Evolutionary conservation across 2,797 vertebrate species (phyloP).

Genomic region (Zonotrichia albicollis): DNA sequence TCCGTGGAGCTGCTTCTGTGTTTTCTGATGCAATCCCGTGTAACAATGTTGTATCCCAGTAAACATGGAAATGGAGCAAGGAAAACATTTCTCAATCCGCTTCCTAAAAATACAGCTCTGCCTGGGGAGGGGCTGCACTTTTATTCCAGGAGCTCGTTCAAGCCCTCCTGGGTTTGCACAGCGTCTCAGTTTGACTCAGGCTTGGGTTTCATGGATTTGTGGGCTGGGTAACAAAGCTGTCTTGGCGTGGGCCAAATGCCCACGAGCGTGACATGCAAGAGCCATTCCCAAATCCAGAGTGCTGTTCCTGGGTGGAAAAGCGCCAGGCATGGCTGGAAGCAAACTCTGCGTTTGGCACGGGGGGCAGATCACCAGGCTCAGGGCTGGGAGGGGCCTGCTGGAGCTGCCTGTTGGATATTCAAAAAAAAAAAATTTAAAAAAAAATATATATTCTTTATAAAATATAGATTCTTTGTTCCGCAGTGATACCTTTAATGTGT

Average conservation of each 20-base stretch:
- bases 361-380: slow-evolving; percentile 9
- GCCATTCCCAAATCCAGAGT: slow-evolving; percentile 31
- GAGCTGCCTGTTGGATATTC: not conserved
- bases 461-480: not conserved
- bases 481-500: not conserved
- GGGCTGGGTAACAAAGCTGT: slow-evolving; percentile 21
- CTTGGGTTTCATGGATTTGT: slow-evolving; percentile 42
- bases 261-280: slow-evolving; percentile 57
- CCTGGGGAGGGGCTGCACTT: slow-evolving; percentile 24
- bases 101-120: slow-evolving; percentile 66
- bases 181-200: slow-evolving; percentile 21
- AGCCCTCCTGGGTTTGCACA: slow-evolving; percentile 53
- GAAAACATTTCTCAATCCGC: slow-evolving; percentile 63
- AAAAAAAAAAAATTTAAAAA: no score
- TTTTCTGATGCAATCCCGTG: slow-evolving; percentile 76
- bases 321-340: slow-evolving; percentile 66
- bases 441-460: not conserved
- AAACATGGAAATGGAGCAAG: slow-evolving; percentile 69
- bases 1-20: slow-evolving; percentile 59
- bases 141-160: slow-evolving; percentile 48
- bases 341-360: slow-evolving; percentile 26
- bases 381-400: slow-evolving; percentile 31
- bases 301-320: slow-evolving; percentile 38
- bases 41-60: slow-evolving; percentile 72
- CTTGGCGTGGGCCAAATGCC: slow-evolving; percentile 19